Evolutionary conservation across 1,140 invertebrate genomes (phyloP).

Genomic region (Carcinoscorpius rotundicauda): DNA sequence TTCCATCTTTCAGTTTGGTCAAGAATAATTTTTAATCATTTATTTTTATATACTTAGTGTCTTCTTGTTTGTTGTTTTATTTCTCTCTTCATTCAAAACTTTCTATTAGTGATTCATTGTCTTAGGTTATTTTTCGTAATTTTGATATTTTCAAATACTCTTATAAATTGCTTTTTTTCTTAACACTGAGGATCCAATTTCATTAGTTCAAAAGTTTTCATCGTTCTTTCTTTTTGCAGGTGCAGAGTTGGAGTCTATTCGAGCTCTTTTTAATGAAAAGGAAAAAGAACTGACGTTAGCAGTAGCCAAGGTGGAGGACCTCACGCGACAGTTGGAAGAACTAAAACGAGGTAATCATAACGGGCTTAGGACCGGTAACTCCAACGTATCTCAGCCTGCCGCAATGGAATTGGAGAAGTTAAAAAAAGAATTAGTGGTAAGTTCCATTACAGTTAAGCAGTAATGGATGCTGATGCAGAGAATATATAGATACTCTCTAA

Average conservation of each 20-base stretch:
- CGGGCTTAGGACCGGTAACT: conserved; percentile 16
- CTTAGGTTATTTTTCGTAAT: too few relatives aligned
- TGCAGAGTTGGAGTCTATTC: conserved; percentile 80
- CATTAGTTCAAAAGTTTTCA: too few relatives aligned
- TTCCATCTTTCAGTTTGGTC: too few relatives aligned
- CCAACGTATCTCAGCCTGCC: conserved; percentile 52
- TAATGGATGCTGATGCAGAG: too few relatives aligned
- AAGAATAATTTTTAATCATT: too few relatives aligned
- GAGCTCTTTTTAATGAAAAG: conserved; percentile 92
- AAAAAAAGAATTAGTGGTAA: conserved; percentile 70
- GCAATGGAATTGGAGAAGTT: conserved; percentile 74
- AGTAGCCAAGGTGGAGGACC: conserved; percentile 87
- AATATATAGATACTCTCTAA: not conserved
- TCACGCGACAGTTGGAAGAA: conserved; percentile 86
- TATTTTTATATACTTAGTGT: too few relatives aligned
- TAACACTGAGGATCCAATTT: too few relatives aligned
- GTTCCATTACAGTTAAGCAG: conserved; percentile 20
- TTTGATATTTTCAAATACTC: too few relatives aligned
- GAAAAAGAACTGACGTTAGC: conserved; percentile 91
- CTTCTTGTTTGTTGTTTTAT: too few relatives aligned
- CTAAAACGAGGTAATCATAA: conserved; percentile 34
- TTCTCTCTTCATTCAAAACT: too few relatives aligned
- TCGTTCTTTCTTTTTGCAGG: conserved; percentile 4
- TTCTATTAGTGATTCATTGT: too few relatives aligned
- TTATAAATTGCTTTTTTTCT: too few relatives aligned